Evolutionary conservation across 2,797 vertebrate species (phyloP), one percentile per base, ranked within the genome.

Genomic region (Cynopterus sphinx): DNA sequence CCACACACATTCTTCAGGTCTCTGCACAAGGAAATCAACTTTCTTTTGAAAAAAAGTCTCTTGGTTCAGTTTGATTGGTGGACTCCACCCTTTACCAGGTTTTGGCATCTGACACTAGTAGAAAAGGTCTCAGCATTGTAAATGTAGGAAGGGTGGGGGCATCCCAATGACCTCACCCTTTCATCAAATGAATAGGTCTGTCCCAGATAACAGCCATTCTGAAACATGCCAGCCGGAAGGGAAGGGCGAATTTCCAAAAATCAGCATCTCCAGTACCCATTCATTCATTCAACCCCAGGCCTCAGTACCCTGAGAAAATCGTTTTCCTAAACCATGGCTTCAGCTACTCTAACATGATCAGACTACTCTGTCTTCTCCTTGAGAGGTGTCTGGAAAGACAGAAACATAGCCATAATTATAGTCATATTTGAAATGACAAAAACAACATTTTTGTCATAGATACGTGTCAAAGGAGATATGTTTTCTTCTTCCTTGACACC

Each of bases 91-190:
- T 46, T 75, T 5, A 0, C 51, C 41, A 31, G 73, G 71, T 74
- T 93, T 92, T 96, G 97, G 96, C 96, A 75, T 75, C 65, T 94
- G 75, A 73, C 16, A 0, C 33, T 33, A 31, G 53, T 89, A 46
- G 68, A 28, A 93, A 97, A 95, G 31, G 43, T 98, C 96, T 88
- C 94, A 97, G 96, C 85, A 98, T 97, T 98, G 96, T 97, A 95
- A 91, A n/a, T 6, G 12, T 65, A 94, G 97, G 96, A 98, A 98
- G 97, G 97, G 97, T 81, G 96, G 95, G 24, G 94, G 24, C 83
- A 82, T 87, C 65, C 61, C 63, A 65, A 22, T 97, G 97, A 98
- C 53, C 36, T 98, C 97, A 97, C 28, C 49, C 82, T 96, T 97
- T 95, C 82, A 81, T 63, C 3, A 6, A 78, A 96, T 96, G 96